Evolutionary conservation across 2,888 invertebrate genomes (phyloP).

Genomic region (Apodemia hepburni): DNA sequence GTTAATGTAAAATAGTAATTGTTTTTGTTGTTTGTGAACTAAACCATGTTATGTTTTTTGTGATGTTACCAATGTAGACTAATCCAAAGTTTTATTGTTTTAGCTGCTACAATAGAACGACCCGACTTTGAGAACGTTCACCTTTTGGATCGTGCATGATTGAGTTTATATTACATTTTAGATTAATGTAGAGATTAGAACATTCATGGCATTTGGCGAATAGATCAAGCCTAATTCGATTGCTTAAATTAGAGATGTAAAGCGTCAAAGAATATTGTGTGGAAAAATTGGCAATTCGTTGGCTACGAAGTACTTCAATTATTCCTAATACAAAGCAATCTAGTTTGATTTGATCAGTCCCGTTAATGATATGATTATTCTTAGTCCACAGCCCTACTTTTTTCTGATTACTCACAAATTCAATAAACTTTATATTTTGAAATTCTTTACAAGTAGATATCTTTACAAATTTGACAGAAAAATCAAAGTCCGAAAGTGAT

Average conservation of each 20-base stretch:
- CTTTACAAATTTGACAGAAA: too few species aligned
- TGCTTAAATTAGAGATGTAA: background rate
- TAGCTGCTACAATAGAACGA: conserved; percentile 92
- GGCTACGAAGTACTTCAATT: too few species aligned
- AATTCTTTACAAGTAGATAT: too few species aligned
- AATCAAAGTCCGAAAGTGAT: too few species aligned
- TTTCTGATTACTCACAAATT: too few species aligned
- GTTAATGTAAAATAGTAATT: too few species aligned
- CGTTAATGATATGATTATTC: too few species aligned
- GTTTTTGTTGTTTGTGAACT: too few species aligned
- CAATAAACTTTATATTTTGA: too few species aligned
- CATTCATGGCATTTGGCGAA: conserved; percentile 40
- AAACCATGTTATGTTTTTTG: too few species aligned
- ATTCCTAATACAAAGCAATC: background rate
- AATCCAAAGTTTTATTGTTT: conserved; percentile 54
- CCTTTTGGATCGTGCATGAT: conserved; percentile 64
- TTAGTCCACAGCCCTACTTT: too few species aligned
- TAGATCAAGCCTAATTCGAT: background rate
- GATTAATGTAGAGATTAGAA: conserved; percentile 38
- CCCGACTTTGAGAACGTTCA: conserved; percentile 82
- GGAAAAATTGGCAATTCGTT: too few species aligned
- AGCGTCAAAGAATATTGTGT: background rate
- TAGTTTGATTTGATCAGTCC: background rate
- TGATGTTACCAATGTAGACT: background rate
- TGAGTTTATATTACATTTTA: conserved; percentile 26